phyloP scores from a whole-genome alignment of 2,888 invertebrate genomes.

The Crematogaster levior region DNA sequence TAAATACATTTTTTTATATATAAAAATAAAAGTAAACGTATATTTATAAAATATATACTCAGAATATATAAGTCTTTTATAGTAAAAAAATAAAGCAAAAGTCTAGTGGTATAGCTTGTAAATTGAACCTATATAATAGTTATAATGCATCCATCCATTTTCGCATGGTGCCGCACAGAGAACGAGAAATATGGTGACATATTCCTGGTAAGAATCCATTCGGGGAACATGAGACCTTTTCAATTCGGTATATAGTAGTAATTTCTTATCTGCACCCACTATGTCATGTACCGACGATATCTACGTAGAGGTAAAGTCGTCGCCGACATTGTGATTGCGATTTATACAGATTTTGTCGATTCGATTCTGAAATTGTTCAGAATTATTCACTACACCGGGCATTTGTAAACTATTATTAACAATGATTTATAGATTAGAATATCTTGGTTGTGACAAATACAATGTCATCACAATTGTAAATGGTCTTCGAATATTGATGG shows the following conservation, averaged over 20 bases:
- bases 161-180: slow-evolving; percentile 4
- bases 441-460: background rate
- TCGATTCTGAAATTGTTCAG: slow-evolving; percentile 21
- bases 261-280: slow-evolving; percentile 52
- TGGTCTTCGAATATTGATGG: background rate
- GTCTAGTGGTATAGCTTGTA: background rate
- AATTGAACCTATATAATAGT: slow-evolving; percentile 25
- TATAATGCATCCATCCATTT: slow-evolving; percentile 41
- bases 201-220: slow-evolving; percentile 53
- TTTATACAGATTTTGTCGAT: slow-evolving; percentile 49
- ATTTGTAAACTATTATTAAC: slow-evolving; percentile 33
- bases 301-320: slow-evolving; percentile 38
- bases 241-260: slow-evolving; percentile 54
- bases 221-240: slow-evolving; percentile 35
- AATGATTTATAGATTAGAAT: background rate
- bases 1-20: background rate
- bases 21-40: background rate
- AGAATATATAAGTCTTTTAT: background rate
- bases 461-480: background rate
- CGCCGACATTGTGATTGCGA: slow-evolving; percentile 49
- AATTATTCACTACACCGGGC: slow-evolving; percentile 27
- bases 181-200: slow-evolving; percentile 48
- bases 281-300: slow-evolving; percentile 28
- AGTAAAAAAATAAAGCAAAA: slow-evolving; percentile 18
- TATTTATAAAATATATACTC: background rate